A percentile compares a stretch with the other conserved stretches of the same genome.
These are phyloP conservation scores for Litoditis marina DNA, from an alignment of 2,888 invertebrate species.

Conservation along the genomic window DNA sequence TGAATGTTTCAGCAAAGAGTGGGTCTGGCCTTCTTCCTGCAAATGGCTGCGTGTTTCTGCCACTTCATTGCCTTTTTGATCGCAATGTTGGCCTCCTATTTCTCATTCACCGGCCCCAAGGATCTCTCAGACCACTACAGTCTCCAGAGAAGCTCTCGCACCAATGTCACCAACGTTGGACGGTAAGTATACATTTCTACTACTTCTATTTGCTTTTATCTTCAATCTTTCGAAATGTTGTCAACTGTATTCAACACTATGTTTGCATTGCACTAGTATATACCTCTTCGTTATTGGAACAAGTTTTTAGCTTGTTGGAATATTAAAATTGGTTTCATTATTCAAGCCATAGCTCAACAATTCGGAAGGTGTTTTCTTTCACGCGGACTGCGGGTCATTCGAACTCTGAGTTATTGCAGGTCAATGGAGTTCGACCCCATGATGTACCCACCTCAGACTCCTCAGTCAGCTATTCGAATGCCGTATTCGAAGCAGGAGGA, in stretches of 20 bases:
- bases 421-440: conserved; percentile 60
- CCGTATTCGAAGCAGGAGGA: conserved; percentile 37
- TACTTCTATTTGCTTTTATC: background rate
- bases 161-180: conserved; percentile 60
- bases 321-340: too few species aligned
- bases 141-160: conserved; percentile 52
- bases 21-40: conserved; percentile 58
- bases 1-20: conserved; percentile 58
- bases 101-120: conserved; percentile 49
- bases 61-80: conserved; percentile 57
- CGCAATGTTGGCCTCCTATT: conserved; percentile 56
- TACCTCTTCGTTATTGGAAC: too few species aligned
- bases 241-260: too few species aligned
- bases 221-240: too few species aligned
- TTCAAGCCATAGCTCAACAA: too few species aligned
- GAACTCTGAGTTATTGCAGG: conserved; percentile 31
- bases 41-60: conserved; percentile 59
- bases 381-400: background rate
- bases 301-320: too few species aligned
- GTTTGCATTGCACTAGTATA: too few species aligned
- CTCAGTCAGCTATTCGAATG: conserved; percentile 27
- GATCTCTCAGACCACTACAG: conserved; percentile 53
- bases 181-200: conserved; percentile 33
- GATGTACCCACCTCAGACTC: conserved; percentile 49
- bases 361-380: too few species aligned